Evolutionary conservation across 2,797 vertebrate genomes (phyloP), one percentile per base, ranked within the genome.

Genomic region (Typhlichthys eigenmanni): DNA sequence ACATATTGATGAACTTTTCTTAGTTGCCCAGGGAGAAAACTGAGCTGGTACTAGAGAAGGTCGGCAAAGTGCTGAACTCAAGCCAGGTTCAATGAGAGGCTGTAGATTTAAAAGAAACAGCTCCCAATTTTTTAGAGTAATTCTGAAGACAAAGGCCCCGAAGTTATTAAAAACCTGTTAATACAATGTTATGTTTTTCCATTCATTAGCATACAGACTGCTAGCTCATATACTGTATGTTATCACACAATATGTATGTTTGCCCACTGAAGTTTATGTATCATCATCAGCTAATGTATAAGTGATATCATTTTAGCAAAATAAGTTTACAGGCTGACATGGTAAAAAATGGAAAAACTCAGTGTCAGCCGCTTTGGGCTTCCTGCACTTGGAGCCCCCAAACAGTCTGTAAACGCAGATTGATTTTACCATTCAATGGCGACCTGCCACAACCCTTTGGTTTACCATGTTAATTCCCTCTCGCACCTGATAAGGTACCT

Each of bases 1-100:
- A 92, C 94, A 95, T 97, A 96, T 96, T 96, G 96, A 97, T 95
- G 95, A 95, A 94, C 94, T 96, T 96, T 95, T 92, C 73, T 76
- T 90, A 92, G 92, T 94, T 93, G 93, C 92, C 93, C 90, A 91
- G 92, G 93, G 94, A 95, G 67, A 67, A 72, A 93, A 92, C 93
- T 82, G 90, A 94, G 83, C 88, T 87, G 58, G 92, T 93, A 88
- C 90, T 93, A 62, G 91, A 94, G 91, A 91, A 93, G 78, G 64
- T 92, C 64, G 92, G 92, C 59, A 90, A 94, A 68, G 50, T 55
- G 78, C 89, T 94, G 85, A 85, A 63, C 86, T 85, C 85, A 93
- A 89, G 85, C 89, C 87, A 79, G 73, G 51, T 34, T 43, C 55
- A 72, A 76, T 63, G 68, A 66, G 49, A 67, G 55, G 12, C 38